Evolutionary conservation across 2,113 vertebrate species (phyloP), one percentile per base, ranked within the genome.

Genomic region (Pachypanchax playfairii): DNA sequence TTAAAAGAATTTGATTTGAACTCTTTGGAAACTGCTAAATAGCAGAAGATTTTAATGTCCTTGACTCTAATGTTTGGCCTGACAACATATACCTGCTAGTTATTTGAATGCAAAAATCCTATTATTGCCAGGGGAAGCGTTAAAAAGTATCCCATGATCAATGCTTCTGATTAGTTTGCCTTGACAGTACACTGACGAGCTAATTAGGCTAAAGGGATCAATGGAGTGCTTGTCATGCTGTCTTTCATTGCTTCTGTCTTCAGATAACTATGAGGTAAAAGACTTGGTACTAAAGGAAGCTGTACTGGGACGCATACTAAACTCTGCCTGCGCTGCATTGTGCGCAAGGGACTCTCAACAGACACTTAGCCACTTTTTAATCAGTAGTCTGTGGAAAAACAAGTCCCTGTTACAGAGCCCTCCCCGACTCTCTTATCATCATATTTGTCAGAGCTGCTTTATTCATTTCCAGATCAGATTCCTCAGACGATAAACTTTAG

Each of bases 201-300:
- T 90, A 90, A 90, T 90, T 85, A 82, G 82, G 82, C 83, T 74
- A 65, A 75, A 70, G 76, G 83, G 86, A 90, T 90, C 86, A 79
- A 90, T 90, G 77, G 69, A 66, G 67, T 17, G 51, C 62, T 59
- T 78, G 84, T 85, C 83, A 85, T 39, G 53, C 51, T 39, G 69
- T 59, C 62, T 70, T 57, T 77, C 63, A 31, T 70, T 78, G 49
- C 71, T 71, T 79, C 74, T 58, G 33, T 85, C 87, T 86, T 75
- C 58, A 26, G 70, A 83, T 86, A 87, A 88, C 77, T 79, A 79
- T 82, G 77, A 81, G 81, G 84, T 86, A 86, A 88, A 88, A 84
- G 84, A 79, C 75, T 83, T 74, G 78, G 63, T 73, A 85, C 80
- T 85, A 82, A 86, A 81, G 79, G 70, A 72, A 84, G 73, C 44